Conservation (phyloP, 2,888 invertebrate species). For the Lymantria dispar region DNA sequence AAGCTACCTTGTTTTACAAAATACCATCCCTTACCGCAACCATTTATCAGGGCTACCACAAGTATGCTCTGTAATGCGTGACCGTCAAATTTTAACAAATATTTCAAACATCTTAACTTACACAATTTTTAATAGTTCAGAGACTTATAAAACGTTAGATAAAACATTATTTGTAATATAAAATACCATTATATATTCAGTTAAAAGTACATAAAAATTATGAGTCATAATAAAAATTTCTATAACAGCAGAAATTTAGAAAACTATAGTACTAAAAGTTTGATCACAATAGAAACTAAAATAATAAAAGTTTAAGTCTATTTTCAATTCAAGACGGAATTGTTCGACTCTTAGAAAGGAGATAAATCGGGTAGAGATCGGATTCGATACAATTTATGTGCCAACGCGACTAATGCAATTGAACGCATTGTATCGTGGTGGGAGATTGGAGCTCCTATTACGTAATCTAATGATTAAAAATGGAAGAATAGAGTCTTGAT, state of each 20-base stretch:
- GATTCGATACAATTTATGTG: slow-evolving; percentile 52
- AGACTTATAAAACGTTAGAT: neutral
- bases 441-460: slow-evolving; percentile 26
- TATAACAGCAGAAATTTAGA: neutral
- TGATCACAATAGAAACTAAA: slow-evolving; percentile 16
- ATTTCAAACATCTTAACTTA: neutral
- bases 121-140: neutral
- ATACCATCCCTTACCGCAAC: no score
- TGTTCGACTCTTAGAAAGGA: slow-evolving; percentile 23
- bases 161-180: neutral
- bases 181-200: neutral
- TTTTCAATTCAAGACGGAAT: slow-evolving; percentile 36
- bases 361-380: slow-evolving; percentile 41
- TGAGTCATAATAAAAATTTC: neutral
- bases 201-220: neutral
- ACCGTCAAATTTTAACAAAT: neutral
- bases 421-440: slow-evolving; percentile 36
- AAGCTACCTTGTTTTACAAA: no score
- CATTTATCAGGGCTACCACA: no score
- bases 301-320: slow-evolving; percentile 32
- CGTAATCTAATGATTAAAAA: slow-evolving; percentile 10
- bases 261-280: slow-evolving; percentile 7
- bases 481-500: neutral
- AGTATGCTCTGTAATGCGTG: no score
- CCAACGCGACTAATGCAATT: slow-evolving; percentile 47